Conservation (phyloP, 2,797 vertebrate species). For the Argentina silus region DNA sequence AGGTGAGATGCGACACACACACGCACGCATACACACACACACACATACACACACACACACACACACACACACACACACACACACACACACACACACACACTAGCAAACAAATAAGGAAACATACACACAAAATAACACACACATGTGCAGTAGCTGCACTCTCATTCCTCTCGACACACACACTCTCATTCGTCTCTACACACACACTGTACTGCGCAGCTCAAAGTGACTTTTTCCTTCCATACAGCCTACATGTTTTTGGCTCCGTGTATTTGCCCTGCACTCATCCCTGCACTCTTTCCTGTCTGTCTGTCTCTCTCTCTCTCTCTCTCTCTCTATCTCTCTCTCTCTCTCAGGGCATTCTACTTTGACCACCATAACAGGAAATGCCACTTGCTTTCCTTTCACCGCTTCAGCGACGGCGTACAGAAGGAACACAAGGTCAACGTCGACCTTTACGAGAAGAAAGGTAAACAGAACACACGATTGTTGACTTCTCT, state of each 20-base stretch:
- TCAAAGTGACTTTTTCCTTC: neutral
- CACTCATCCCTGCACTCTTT: conserved; percentile 58
- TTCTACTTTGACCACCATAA: conserved; percentile 93
- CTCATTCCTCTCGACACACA: neutral
- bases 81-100: neutral
- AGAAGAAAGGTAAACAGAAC: conserved; percentile 91
- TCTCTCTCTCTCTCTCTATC: conserved; percentile 61
- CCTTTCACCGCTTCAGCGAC: conserved; percentile 90
- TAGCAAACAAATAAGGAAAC: neutral
- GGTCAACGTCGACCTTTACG: conserved; percentile 89
- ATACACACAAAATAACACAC: neutral
- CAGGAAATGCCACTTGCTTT: conserved; percentile 94
- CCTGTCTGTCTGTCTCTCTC: conserved; percentile 63
- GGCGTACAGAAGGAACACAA: conserved; percentile 86
- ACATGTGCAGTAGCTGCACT: neutral
- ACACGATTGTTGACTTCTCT: conserved; percentile 1
- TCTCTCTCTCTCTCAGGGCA: conserved; percentile 82
- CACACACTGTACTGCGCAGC: neutral
- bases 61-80: neutral
- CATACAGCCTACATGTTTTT: conserved; percentile 50
- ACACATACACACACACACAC: neutral
- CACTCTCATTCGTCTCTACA: neutral
- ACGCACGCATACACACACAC: neutral
- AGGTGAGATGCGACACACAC: conserved; percentile 78
- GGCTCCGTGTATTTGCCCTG: conserved; percentile 52